These are phyloP conservation scores for Echinops telfairi DNA, from an alignment of 2,113 vertebrate genomes.

Conservation along the genomic window DNA sequence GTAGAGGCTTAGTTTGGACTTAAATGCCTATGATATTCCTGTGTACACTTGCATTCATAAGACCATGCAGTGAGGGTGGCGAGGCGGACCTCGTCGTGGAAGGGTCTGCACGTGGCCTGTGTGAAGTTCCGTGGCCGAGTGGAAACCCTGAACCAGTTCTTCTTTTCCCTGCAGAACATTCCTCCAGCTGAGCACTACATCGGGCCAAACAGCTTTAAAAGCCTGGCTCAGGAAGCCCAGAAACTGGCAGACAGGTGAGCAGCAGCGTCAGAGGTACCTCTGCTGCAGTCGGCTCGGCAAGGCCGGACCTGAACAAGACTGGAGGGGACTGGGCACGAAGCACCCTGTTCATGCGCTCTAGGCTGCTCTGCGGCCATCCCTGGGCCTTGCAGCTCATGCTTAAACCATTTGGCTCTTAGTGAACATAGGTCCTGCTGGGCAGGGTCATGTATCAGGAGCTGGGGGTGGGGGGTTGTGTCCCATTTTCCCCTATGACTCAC, in stretches of 20 bases:
- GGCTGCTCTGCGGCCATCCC: background rate
- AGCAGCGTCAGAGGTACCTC: rapidly evolving
- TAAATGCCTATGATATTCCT: background rate
- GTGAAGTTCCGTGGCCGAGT: background rate
- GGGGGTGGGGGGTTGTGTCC: background rate
- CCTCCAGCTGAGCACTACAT: conserved; percentile 79
- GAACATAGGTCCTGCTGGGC: background rate
- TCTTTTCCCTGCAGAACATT: conserved; percentile 85
- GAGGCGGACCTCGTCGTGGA: background rate
- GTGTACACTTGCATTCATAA: background rate
- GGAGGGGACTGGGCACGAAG: background rate
- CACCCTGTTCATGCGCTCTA: background rate
- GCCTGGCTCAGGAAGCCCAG: conserved; percentile 89
- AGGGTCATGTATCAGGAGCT: background rate
- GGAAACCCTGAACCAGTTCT: conserved; percentile 36
- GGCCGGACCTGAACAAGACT: background rate
- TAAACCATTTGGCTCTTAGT: background rate
- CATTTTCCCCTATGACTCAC: conserved; percentile 59
- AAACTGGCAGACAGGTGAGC: conserved; percentile 92
- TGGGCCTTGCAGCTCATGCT: background rate
- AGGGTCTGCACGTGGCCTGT: background rate
- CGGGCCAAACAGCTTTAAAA: conserved; percentile 83
- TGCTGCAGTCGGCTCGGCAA: background rate
- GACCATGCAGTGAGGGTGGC: background rate
- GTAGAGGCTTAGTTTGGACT: background rate